phyloP scores from a whole-genome alignment of 2,113 vertebrate species.

The Brachypodius melanocephalos region DNA sequence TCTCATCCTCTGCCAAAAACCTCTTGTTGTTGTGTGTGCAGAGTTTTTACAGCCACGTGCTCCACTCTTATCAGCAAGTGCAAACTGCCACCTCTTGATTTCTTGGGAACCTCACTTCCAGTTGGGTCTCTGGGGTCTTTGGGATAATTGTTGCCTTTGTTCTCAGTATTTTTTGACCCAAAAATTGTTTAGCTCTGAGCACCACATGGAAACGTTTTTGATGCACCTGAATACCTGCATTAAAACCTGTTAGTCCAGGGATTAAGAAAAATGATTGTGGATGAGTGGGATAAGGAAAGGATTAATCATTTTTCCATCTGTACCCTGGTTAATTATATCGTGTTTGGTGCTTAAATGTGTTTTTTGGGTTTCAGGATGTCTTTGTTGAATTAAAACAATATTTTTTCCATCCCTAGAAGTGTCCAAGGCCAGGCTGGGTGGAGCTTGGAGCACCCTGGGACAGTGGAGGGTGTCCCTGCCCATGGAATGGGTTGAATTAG shows the following conservation, averaged over 20 bases:
- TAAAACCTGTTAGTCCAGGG: neutral
- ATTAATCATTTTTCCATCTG: neutral
- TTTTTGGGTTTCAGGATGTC: neutral
- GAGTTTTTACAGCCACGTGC: fast-evolving
- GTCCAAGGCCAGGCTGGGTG: neutral
- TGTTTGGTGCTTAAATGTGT: neutral
- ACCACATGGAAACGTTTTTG: neutral
- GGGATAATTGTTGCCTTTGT: neutral
- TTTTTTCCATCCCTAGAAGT: neutral
- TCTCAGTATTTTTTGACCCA: fast-evolving
- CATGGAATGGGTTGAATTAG: neutral
- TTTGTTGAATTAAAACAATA: neutral
- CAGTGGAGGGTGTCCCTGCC: neutral
- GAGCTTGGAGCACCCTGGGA: fast-evolving
- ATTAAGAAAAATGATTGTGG: neutral
- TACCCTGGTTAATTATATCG: neutral
- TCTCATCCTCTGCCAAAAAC: neutral
- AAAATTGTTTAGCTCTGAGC: neutral
- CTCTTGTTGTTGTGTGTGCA: fast-evolving
- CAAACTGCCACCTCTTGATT: neutral
- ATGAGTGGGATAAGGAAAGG: neutral
- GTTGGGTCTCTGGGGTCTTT: neutral
- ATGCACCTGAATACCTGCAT: neutral
- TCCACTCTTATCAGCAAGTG: neutral
- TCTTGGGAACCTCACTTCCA: neutral